Base-by-base conservation (phyloP, 2,888 invertebrate species). In the Eupithecia insigniata region DNA sequence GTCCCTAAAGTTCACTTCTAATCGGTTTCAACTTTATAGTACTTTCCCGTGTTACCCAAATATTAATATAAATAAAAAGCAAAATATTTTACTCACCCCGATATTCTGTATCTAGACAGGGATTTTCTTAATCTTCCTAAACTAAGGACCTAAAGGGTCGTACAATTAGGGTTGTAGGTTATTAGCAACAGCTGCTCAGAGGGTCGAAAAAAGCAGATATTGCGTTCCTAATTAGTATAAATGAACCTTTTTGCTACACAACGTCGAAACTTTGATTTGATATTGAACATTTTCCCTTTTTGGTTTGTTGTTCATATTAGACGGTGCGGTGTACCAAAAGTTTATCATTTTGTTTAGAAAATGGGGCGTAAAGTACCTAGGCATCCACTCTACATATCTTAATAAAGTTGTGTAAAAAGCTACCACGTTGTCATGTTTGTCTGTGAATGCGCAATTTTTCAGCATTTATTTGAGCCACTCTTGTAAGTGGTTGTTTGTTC, bases 131-230 rank as follows among this genome's bases (percentile, higher is more conserved):
- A 73, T 72, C 69, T 70, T 51, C 66, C 28, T 39, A n/a, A n/a
- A n/a, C n/a, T n/a, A n/a, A n/a, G n/a, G n/a, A n/a, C n/a, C n/a
- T n/a, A 61, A 66, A 73, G 75, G 72, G 71, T 73, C 51, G 73
- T 43, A 69, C 72, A 72, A 77, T 78, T 77, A 78, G 67, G 68
- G 67, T 12, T 60, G 36, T 51, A 26, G 66, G 65, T 74, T 62
- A 73, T 78, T 77, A 74, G 67, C 69, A 64, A 30, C 78, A 77
- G 78, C 78, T 78, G 78, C 67, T 51, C 69, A 62, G 51, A 70
- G 67, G 70, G 55, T n/a, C 67, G n/a, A 67, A 72, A 74, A 70
- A 71, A 74, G 67, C 67, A 67, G 43, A 60, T 68, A 70, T 72
- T 78, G 61, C 58, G 61, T 75, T 72, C 72, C 64, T 69, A 71